phyloP scores from a whole-genome alignment of 2,888 invertebrate species.

The Flabesymbios commensalis region DNA sequence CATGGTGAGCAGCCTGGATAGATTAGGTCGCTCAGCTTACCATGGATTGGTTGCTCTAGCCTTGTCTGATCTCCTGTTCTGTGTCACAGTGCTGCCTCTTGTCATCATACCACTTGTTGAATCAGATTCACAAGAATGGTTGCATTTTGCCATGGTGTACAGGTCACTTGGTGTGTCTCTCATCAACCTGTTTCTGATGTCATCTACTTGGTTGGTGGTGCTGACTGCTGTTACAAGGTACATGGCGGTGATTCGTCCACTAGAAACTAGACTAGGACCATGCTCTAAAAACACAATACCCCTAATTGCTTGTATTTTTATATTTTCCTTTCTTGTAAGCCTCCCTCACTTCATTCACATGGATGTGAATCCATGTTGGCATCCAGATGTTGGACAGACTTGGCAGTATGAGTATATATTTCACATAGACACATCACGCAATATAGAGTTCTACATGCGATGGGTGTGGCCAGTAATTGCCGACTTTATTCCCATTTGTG shows the following conservation, averaged over 20 bases:
- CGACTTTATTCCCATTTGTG: slow-evolving; percentile 49
- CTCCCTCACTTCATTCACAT: slow-evolving; percentile 63
- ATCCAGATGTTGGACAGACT: neutral
- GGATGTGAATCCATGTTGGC: neutral
- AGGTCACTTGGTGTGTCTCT: slow-evolving; percentile 44
- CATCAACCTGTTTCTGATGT: slow-evolving; percentile 64
- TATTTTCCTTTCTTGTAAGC: slow-evolving; percentile 71
- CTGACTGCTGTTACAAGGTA: slow-evolving; percentile 76
- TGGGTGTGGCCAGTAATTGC: slow-evolving; percentile 49
- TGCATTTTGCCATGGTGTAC: slow-evolving; percentile 27
- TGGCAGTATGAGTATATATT: too few species aligned
- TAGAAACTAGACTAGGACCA: slow-evolving; percentile 58
- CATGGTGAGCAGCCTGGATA: neutral
- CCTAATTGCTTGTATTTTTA: slow-evolving; percentile 71
- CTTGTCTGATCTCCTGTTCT: slow-evolving; percentile 5
- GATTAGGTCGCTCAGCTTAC: neutral
- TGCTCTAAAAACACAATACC: slow-evolving; percentile 62
- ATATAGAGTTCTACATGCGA: neutral
- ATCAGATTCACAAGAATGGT: neutral
- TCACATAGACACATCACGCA: too few species aligned
- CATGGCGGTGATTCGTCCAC: slow-evolving; percentile 76
- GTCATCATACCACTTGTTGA: neutral
- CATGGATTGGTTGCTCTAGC: slow-evolving; percentile 1
- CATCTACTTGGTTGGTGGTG: slow-evolving; percentile 77
- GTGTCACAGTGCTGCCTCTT: neutral